Evolutionary conservation across 2,113 vertebrate species (phyloP).

Genomic region (Antechinus flavipes): DNA sequence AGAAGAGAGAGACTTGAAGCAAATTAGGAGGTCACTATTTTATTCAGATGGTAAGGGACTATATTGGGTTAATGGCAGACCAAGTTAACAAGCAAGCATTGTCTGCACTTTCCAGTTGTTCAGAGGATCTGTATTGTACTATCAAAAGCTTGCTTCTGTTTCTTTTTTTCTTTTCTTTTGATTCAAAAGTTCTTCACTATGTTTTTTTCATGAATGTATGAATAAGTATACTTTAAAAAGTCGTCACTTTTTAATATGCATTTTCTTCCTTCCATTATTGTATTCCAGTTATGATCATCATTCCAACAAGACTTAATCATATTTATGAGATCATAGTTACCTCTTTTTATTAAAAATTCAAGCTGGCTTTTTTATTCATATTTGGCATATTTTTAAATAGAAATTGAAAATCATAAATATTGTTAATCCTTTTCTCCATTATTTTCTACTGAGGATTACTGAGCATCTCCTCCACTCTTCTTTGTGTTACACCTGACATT

Average conservation of each 20-base stretch:
- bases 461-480: background rate
- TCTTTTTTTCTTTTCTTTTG: background rate
- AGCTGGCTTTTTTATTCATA: background rate
- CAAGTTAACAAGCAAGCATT: background rate
- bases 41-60: background rate
- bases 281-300: background rate
- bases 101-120: background rate
- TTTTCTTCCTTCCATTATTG: background rate
- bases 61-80: background rate
- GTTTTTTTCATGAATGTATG: background rate
- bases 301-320: background rate
- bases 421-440: background rate
- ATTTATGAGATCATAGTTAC: background rate
- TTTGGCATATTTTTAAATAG: background rate
- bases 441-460: background rate
- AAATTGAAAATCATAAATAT: background rate
- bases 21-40: background rate
- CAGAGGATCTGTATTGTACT: background rate
- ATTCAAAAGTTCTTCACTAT: background rate
- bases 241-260: background rate
- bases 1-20: background rate
- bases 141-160: background rate
- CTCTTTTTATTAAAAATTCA: background rate
- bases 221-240: background rate
- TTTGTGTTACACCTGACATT: background rate